These are phyloP conservation scores for Chondrilla cf. caribensis DNA, from an alignment of 37 sponge, comb jelly and placozoan species.

Conservation along the genomic window DNA sequence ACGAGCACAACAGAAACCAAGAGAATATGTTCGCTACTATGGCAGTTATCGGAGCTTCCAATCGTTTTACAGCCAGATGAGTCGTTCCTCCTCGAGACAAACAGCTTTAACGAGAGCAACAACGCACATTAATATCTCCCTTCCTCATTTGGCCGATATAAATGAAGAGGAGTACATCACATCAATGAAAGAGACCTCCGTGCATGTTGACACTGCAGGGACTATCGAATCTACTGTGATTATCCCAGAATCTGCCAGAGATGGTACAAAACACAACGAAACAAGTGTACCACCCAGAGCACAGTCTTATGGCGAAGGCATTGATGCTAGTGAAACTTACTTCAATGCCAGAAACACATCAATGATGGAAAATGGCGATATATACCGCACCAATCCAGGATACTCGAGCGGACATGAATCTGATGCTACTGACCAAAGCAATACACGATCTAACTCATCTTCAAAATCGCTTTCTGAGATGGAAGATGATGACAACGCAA, in stretches of 20 bases:
- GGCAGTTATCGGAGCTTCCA: slow-evolving; percentile 21
- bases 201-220: slow-evolving; percentile 31
- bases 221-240: slow-evolving; percentile 42
- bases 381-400: background rate
- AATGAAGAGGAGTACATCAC: slow-evolving; percentile 8
- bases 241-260: slow-evolving; percentile 44
- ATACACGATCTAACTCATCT: no score
- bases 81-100: background rate
- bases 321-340: background rate
- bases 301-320: background rate
- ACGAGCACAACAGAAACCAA: background rate
- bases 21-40: background rate
- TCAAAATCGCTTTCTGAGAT: background rate
- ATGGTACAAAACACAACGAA: background rate
- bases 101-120: background rate
- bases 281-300: background rate
- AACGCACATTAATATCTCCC: background rate
- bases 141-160: slow-evolving; percentile 1
- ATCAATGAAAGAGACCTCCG: slow-evolving; percentile 24
- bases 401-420: no score
- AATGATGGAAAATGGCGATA: background rate
- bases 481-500: background rate
- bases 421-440: no score
- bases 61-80: slow-evolving; percentile 18
- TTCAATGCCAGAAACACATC: background rate